These are phyloP conservation scores for Hyperoodon ampullatus DNA, from an alignment of 2,113 vertebrate species.

Conservation along the genomic window DNA sequence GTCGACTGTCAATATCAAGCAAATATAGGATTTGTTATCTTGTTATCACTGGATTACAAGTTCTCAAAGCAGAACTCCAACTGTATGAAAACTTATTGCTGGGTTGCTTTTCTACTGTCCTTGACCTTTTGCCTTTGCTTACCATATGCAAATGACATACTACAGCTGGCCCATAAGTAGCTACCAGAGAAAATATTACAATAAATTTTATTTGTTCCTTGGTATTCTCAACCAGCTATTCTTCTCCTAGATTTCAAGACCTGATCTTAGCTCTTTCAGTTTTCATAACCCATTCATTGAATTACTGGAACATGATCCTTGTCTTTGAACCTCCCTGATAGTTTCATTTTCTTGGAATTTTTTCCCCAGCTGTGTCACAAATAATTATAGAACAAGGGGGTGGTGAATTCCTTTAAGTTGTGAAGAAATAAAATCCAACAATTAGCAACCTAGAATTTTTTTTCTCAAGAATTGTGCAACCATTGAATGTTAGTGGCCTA, in stretches of 20 bases:
- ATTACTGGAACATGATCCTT: conserved; percentile 23
- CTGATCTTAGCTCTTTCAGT: not conserved
- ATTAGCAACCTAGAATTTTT: not conserved
- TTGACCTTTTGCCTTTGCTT: conserved; percentile 10
- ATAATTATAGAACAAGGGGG: not conserved
- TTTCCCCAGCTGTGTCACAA: not conserved
- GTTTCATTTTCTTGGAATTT: conserved; percentile 16
- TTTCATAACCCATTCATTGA: not conserved
- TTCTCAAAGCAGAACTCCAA: not conserved
- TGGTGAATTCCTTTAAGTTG: not conserved
- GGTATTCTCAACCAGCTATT: conserved; percentile 53
- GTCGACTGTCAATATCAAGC: not conserved
- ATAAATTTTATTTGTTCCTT: conserved; percentile 27
- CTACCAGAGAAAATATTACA: not conserved
- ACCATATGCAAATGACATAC: not conserved
- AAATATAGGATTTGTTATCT: not conserved
- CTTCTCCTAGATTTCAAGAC: conserved; percentile 8
- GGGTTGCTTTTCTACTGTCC: not conserved
- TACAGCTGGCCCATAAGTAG: not conserved
- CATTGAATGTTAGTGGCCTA: not conserved
- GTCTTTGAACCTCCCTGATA: not conserved
- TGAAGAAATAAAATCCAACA: conserved; percentile 19
- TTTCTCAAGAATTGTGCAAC: not conserved
- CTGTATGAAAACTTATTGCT: not conserved
- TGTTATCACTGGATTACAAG: not conserved